Evolutionary conservation across 2,113 vertebrate species (phyloP).

Genomic region (Chionodraco myersi): DNA sequence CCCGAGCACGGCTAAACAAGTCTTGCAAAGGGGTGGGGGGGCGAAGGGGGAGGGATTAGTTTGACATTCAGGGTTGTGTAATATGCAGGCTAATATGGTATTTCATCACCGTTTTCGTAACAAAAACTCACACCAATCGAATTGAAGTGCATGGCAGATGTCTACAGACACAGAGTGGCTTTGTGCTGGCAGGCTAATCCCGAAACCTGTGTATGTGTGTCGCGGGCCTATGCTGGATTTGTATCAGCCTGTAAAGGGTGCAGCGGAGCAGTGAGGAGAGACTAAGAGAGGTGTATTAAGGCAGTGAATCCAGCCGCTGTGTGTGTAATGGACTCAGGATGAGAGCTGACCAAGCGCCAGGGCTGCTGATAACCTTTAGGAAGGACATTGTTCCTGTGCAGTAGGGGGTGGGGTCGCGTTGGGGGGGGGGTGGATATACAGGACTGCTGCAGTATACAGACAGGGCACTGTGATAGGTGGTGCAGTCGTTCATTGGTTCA

Average conservation of each 20-base stretch:
- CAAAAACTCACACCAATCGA: background rate
- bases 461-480: constrained; percentile 67
- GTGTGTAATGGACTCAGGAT: constrained; percentile 84
- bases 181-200: constrained; percentile 29
- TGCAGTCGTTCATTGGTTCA: constrained; percentile 73
- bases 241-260: constrained; percentile 65
- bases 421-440: constrained; percentile 5
- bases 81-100: background rate
- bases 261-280: constrained; percentile 67
- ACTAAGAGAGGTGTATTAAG: constrained; percentile 79
- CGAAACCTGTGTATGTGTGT: constrained; percentile 27
- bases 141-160: constrained; percentile 9
- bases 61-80: background rate
- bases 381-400: constrained; percentile 81
- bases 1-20: background rate
- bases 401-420: constrained; percentile 38
- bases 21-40: background rate
- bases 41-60: background rate
- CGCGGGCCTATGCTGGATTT: constrained; percentile 48
- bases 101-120: background rate
- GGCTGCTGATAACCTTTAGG: constrained; percentile 84
- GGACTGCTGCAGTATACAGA: constrained; percentile 62
- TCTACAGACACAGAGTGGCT: constrained; percentile 8
- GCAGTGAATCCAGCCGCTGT: constrained; percentile 71
- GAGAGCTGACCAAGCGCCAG: constrained; percentile 77